Evolutionary conservation across 2,888 invertebrate genomes (phyloP).

Genomic region (Poecilus cupreus): DNA sequence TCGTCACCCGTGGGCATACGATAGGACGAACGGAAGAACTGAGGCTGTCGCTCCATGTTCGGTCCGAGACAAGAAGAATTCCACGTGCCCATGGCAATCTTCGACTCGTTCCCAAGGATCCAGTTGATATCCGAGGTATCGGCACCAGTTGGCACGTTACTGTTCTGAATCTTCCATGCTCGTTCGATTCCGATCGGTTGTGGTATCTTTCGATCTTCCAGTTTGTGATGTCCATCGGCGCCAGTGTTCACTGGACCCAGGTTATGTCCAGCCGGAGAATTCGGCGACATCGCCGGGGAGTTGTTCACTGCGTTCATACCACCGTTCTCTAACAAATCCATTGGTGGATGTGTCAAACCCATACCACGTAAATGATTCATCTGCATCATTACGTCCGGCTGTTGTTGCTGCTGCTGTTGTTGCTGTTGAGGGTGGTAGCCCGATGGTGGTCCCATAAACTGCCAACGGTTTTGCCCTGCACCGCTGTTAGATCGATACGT

Average conservation of each 20-base stretch:
- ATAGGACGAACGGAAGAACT: slow-evolving; percentile 66
- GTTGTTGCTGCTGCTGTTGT: slow-evolving; percentile 69
- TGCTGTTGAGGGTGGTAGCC: slow-evolving; percentile 64
- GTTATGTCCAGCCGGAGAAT: slow-evolving; percentile 66
- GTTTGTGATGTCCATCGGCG: slow-evolving; percentile 65
- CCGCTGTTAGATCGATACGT: slow-evolving; percentile 59
- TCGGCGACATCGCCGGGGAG: slow-evolving; percentile 73
- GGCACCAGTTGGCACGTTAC: slow-evolving; percentile 65
- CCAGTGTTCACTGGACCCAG: slow-evolving; percentile 62
- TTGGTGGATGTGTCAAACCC: slow-evolving; percentile 42
- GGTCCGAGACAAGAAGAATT: slow-evolving; percentile 66
- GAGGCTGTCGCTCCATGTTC: slow-evolving; percentile 67
- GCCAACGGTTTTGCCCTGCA: slow-evolving; percentile 65
- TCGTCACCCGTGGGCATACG: slow-evolving; percentile 70
- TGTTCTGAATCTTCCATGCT: slow-evolving; percentile 78
- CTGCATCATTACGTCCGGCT: slow-evolving; percentile 67
- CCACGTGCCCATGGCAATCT: slow-evolving; percentile 69
- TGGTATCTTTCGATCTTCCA: slow-evolving; percentile 77
- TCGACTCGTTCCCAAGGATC: slow-evolving; percentile 72
- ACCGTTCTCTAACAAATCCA: slow-evolving; percentile 71
- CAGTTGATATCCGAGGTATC: slow-evolving; percentile 71
- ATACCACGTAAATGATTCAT: slow-evolving; percentile 60
- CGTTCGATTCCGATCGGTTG: slow-evolving; percentile 90
- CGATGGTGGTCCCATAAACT: slow-evolving; percentile 65
- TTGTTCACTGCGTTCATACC: slow-evolving; percentile 73